phyloP scores from a whole-genome alignment of 2,888 invertebrate species.

The Lamproptera curius region DNA sequence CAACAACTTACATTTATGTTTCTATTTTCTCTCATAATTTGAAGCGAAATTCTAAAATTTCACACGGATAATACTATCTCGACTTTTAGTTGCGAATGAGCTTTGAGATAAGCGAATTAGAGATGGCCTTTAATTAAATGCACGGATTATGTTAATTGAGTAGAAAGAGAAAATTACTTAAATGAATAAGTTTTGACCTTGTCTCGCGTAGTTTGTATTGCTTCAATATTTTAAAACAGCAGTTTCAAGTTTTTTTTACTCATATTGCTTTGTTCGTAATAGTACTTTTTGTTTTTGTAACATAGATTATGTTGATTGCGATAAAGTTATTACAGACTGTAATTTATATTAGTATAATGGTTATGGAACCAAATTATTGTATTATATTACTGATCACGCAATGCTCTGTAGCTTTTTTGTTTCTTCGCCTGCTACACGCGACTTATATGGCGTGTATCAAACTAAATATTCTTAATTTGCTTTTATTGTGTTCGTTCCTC shows the following conservation, averaged over 20 bases:
- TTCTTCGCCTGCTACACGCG: no score
- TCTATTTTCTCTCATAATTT: no score
- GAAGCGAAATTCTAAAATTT: not conserved
- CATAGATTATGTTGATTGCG: not conserved
- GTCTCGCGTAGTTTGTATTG: not conserved
- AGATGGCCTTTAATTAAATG: constrained; percentile 18
- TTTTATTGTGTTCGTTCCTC: no score
- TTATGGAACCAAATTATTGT: no score
- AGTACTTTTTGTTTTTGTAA: no score
- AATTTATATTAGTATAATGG: not conserved
- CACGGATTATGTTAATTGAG: constrained; percentile 1
- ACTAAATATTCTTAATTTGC: no score
- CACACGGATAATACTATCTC: not conserved
- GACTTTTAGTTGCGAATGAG: constrained; percentile 2
- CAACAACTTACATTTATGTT: no score
- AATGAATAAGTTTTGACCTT: constrained; percentile 1
- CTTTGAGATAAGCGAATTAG: constrained; percentile 9
- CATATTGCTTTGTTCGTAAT: not conserved
- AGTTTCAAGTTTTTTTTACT: not conserved
- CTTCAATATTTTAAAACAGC: not conserved
- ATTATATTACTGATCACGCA: not conserved
- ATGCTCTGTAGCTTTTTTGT: not conserved
- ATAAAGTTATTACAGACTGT: not conserved
- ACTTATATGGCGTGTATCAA: no score
- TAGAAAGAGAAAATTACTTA: not conserved